Evolutionary conservation across 2,888 invertebrate genomes (phyloP), one percentile per base, ranked within the genome.

Genomic region (Mantis religiosa): DNA sequence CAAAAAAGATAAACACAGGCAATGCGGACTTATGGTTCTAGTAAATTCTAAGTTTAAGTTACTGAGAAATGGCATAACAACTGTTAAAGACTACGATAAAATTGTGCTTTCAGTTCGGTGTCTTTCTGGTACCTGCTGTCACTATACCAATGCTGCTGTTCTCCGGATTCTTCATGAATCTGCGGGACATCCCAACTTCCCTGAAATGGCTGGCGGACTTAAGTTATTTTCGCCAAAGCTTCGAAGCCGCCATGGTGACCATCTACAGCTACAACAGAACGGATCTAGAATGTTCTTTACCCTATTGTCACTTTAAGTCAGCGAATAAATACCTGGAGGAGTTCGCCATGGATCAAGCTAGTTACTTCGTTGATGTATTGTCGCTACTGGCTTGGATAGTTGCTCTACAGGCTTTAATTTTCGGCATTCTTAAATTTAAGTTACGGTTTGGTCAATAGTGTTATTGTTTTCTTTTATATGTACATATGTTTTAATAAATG

Each of bases 141-240:
- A 15, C 94, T 96, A 97, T 97, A 91, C 97, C 97, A 9, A 96
- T 98, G 93, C 93, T 97, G 91, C 95, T 97, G 91, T 97, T 97
- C 93, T 96, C 97, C 2, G 97, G 97, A 87, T 97, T 97, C 93
- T 97, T 97, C 93, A 95, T 97, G 87, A 96, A 96, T 87, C 95
- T 97, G 92, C 94, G 94, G 82, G 97, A 97, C 91, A 95, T 97
- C 91, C 95, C 97, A 0, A 91, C 92, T 3, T 97, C 96, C 91
- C 94, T 97, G 84, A 95, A 95, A 47, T 96, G 83, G 88, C 20
- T 90, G 14, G 47, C 84, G 4, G 28, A 88, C 20, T 41, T 90
- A 27, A 88, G 88, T 15, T 94, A 89, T 93, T 96, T 98, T 87
- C 95, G 94, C 85, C 95, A 94, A 91, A 93, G 94, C 15, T 95